Evolutionary conservation across 2,797 vertebrate species (phyloP).

Genomic region (Geotria australis): DNA sequence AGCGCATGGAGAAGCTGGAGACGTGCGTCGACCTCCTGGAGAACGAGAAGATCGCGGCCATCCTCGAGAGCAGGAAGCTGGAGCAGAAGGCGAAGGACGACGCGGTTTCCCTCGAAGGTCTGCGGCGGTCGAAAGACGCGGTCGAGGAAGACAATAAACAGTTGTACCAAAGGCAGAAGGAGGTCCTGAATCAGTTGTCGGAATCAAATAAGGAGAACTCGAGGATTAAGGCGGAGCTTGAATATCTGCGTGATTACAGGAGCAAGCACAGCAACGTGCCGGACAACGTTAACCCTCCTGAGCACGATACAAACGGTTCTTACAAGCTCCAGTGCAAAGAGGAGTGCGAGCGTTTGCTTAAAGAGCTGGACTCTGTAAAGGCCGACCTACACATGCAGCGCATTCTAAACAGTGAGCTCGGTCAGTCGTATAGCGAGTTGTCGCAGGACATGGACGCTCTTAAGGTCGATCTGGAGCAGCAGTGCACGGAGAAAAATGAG

Average conservation of each 20-base stretch:
- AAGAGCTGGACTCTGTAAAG: too few species aligned
- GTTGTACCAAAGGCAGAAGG: conserved; percentile 44
- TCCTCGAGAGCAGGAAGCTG: conserved; percentile 24
- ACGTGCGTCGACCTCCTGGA: conserved; percentile 46
- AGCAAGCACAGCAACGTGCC: too few species aligned
- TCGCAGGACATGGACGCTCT: too few species aligned
- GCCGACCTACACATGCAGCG: too few species aligned
- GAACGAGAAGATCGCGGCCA: conserved; percentile 26
- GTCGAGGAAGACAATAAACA: conserved; percentile 40
- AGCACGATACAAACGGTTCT: too few species aligned
- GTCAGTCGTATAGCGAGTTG: too few species aligned
- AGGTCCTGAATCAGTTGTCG: conserved; percentile 44
- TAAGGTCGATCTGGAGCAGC: conserved; percentile 7
- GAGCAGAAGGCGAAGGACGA: conserved; percentile 40
- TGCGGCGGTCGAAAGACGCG: conserved; percentile 31
- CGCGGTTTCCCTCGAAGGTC: conserved; percentile 25
- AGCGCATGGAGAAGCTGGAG: conserved; percentile 30
- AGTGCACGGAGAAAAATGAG: conserved; percentile 37
- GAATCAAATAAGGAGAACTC: conserved; percentile 39
- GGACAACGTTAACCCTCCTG: too few species aligned
- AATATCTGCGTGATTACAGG: too few species aligned
- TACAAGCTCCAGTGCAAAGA: too few species aligned
- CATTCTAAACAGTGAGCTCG: too few species aligned
- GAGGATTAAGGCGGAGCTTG: conserved; percentile 29
- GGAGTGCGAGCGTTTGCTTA: too few species aligned